These are phyloP conservation scores for Desmodus rotundus DNA, from an alignment of 2,113 vertebrate genomes.

Conservation along the genomic window DNA sequence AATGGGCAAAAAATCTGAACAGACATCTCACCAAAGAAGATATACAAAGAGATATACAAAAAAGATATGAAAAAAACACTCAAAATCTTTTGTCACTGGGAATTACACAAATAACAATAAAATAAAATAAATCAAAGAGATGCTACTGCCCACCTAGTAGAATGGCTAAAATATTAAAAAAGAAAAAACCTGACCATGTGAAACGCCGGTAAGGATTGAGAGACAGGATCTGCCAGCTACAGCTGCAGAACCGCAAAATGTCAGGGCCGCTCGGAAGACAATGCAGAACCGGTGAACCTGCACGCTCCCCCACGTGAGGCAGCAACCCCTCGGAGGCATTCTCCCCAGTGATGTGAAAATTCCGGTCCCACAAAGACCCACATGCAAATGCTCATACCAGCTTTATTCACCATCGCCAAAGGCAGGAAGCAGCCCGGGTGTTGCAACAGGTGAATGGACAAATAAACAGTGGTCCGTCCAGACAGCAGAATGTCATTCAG, in stretches of 20 bases:
- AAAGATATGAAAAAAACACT: not conserved
- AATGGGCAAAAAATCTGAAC: not conserved
- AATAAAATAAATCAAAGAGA: not conserved
- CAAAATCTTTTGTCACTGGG: not conserved
- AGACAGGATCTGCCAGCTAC: rapidly evolving
- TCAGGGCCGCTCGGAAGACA: not conserved
- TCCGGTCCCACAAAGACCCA: not conserved
- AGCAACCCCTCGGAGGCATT: not conserved
- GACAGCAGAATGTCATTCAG: not conserved
- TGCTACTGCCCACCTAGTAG: not conserved
- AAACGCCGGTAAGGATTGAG: not conserved
- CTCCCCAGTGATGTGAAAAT: not conserved
- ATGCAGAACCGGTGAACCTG: not conserved
- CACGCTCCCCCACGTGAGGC: not conserved
- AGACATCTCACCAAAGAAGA: not conserved
- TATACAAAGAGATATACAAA: not conserved
- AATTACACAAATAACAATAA: not conserved
- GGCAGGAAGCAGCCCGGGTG: not conserved
- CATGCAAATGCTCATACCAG: not conserved
- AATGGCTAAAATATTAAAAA: not conserved
- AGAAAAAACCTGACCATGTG: not conserved
- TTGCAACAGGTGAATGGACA: not conserved
- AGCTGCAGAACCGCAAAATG: rapidly evolving
- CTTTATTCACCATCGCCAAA: not conserved
- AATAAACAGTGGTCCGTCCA: not conserved